phyloP scores from a whole-genome alignment of 2,113 vertebrate genomes.

The Capreolus pygargus region DNA sequence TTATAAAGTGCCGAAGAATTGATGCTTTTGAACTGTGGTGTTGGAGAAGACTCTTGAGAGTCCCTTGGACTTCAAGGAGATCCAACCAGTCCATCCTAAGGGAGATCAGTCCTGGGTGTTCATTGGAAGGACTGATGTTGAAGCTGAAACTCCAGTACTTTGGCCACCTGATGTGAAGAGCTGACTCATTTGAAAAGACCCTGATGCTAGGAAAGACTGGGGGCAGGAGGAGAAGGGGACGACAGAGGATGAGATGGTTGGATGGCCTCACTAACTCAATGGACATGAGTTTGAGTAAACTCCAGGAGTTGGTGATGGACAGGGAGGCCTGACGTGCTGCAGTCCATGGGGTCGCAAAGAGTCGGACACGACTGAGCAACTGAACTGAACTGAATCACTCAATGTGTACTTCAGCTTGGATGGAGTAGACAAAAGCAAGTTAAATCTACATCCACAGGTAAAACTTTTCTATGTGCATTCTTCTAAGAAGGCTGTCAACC shows the following conservation, averaged over 20 bases:
- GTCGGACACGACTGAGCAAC: fast-evolving
- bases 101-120: background rate
- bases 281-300: background rate
- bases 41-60: background rate
- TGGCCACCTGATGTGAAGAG: background rate
- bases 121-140: background rate
- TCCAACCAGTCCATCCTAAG: background rate
- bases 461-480: fast-evolving
- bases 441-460: fast-evolving
- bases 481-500: fast-evolving
- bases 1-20: background rate
- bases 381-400: background rate
- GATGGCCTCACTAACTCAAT: fast-evolving
- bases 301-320: background rate
- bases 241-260: background rate
- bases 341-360: background rate
- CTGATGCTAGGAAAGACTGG: background rate
- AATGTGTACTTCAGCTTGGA: fast-evolving
- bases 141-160: background rate
- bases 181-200: background rate
- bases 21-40: background rate
- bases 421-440: fast-evolving
- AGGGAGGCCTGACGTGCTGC: background rate
- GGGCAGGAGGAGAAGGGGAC: background rate
- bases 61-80: background rate